Percentiles rank a stretch among this genome's conserved stretches.
Evolutionary conservation across 2,888 invertebrate species (phyloP).

Genomic region (Papilio elwesi): DNA sequence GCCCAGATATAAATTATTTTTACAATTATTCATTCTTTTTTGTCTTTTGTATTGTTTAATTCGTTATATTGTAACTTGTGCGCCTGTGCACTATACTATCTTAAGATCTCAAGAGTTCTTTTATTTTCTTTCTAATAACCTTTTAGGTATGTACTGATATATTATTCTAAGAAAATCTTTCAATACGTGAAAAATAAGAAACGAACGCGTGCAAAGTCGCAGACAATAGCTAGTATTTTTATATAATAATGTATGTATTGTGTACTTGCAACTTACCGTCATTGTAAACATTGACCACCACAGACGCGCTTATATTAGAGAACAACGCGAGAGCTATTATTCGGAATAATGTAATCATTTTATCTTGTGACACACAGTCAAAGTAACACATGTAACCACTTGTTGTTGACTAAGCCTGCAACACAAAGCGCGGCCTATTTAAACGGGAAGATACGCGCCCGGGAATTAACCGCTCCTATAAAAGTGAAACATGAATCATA

Average conservation of each 20-base stretch:
- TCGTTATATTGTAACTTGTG: no score
- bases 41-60: no score
- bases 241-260: not conserved
- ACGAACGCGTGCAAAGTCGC: no score
- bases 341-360: slow-evolving; percentile 11
- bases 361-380: not conserved
- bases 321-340: slow-evolving; percentile 13
- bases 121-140: no score
- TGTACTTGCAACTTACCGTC: slow-evolving; percentile 41
- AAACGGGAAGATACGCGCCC: not conserved
- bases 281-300: slow-evolving; percentile 41
- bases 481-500: not conserved
- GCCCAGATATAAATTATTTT: no score
- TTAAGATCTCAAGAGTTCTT: no score
- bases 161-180: no score
- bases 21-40: no score
- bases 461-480: slow-evolving; percentile 20
- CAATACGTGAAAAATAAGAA: no score
- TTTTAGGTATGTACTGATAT: no score
- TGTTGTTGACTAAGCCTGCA: not conserved
- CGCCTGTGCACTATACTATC: no score
- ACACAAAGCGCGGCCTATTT: slow-evolving; percentile 12
- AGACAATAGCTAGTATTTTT: no score
- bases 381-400: not conserved
- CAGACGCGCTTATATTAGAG: slow-evolving; percentile 40